Evolutionary conservation across 2,797 vertebrate species (phyloP).

Genomic region (Meriones psammophilus): DNA sequence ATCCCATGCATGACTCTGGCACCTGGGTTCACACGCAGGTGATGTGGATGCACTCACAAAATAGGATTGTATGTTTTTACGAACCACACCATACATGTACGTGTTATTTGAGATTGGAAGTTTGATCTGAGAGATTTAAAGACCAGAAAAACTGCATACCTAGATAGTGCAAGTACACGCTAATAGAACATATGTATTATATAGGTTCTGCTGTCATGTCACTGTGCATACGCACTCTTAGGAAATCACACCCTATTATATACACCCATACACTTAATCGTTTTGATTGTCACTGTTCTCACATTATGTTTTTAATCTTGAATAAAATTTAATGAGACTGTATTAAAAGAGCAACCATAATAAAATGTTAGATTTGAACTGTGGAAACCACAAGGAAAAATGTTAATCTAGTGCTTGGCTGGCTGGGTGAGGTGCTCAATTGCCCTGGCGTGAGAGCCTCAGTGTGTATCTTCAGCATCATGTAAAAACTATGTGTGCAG

Average conservation of each 20-base stretch:
- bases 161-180: not conserved
- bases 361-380: not conserved
- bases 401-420: not conserved
- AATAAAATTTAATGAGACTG: constrained; percentile 28
- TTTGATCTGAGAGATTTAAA: not conserved
- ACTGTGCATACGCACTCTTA: not conserved
- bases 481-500: not conserved
- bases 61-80: not conserved
- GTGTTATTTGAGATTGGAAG: not conserved
- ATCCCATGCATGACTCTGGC: too few relatives aligned
- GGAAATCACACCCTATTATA: not conserved
- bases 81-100: not conserved
- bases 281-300: constrained; percentile 40
- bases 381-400: not conserved
- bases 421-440: not conserved
- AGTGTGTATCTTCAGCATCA: not conserved
- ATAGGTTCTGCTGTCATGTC: too few relatives aligned
- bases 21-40: not conserved
- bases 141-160: not conserved
- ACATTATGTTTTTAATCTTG: constrained; percentile 27
- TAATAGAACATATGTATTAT: not conserved
- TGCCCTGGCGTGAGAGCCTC: not conserved
- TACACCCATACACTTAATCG: not conserved
- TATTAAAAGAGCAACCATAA: not conserved
- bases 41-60: not conserved